These are phyloP conservation scores for Uria lomvia DNA, from an alignment of 2,113 vertebrate species.

Conservation along the genomic window DNA sequence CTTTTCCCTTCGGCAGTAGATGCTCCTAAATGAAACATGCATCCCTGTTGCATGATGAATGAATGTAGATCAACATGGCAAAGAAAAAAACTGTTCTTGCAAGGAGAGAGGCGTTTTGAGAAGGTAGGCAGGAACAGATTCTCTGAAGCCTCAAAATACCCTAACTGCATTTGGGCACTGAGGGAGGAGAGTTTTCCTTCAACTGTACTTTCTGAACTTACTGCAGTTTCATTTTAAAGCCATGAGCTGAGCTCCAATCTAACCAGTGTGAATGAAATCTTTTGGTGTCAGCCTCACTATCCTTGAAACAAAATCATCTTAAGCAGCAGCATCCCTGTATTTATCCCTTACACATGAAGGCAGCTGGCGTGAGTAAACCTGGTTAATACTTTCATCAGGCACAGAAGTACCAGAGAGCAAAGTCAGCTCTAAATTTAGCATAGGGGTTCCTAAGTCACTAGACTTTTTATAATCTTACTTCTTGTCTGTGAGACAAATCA, in stretches of 20 bases:
- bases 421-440: background rate
- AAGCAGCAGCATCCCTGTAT: background rate
- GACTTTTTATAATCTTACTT: background rate
- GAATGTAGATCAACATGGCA: background rate
- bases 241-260: background rate
- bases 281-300: background rate
- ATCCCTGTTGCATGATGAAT: background rate
- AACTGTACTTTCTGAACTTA: background rate
- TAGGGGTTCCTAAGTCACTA: background rate
- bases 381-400: background rate
- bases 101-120: background rate
- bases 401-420: background rate
- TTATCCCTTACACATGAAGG: background rate
- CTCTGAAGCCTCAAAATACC: background rate
- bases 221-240: slow-evolving; percentile 2
- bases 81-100: background rate
- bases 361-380: background rate
- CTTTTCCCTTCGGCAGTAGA: slow-evolving; percentile 2
- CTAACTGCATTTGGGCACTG: background rate
- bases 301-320: background rate
- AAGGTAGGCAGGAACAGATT: background rate
- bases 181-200: slow-evolving; percentile 1
- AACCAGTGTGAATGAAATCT: background rate
- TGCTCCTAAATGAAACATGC: background rate
- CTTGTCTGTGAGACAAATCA: background rate